These are phyloP conservation scores for Hyposoter didymator DNA, from an alignment of 2,888 invertebrate genomes.

Conservation along the genomic window DNA sequence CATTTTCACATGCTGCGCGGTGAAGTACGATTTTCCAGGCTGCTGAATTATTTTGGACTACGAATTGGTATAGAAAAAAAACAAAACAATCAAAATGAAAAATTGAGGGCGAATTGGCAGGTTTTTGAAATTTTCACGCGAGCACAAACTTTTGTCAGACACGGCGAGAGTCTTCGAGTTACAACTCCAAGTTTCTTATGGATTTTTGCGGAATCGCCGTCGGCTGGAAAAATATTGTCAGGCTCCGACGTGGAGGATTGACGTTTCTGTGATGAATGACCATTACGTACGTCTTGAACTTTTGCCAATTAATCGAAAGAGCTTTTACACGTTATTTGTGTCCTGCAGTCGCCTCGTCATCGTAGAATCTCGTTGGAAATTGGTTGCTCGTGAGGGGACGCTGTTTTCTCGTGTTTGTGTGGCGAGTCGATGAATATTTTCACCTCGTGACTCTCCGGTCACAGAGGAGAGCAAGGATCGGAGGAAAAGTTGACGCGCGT, in stretches of 20 bases:
- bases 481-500: constrained; percentile 48
- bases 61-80: too few species aligned
- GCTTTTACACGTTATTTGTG: constrained; percentile 23
- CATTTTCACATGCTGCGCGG: too few species aligned
- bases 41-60: background rate
- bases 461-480: constrained; percentile 2
- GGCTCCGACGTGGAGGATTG: background rate
- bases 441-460: constrained; percentile 23
- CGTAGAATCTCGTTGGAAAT: constrained; percentile 19
- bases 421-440: constrained; percentile 50
- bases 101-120: too few species aligned
- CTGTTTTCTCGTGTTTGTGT: constrained; percentile 46
- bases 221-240: background rate
- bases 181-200: background rate
- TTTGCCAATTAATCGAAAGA: background rate
- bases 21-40: background rate
- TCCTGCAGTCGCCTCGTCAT: background rate
- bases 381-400: background rate
- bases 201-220: background rate
- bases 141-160: background rate
- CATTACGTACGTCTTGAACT: background rate
- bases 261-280: background rate
- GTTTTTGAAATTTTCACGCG: background rate
- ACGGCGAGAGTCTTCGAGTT: background rate
- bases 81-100: too few species aligned